Percentiles rank a stretch among this genome's conserved stretches.
These are phyloP conservation scores for Timema podura DNA, from an alignment of 2,888 invertebrate genomes.

Conservation along the genomic window DNA sequence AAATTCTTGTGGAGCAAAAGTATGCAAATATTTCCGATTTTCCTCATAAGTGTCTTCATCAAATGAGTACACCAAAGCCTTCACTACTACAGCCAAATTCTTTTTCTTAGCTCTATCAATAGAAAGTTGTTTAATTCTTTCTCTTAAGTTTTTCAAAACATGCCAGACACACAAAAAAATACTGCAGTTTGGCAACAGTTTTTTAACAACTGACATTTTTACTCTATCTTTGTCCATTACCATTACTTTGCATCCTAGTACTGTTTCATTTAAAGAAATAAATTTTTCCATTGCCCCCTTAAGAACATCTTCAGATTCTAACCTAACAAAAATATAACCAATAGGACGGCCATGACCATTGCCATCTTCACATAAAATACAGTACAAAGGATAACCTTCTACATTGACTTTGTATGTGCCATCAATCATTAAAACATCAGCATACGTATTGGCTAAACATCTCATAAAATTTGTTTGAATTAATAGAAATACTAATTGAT, in stretches of 20 bases:
- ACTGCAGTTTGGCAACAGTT: conserved; percentile 3
- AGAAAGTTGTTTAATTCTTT: not conserved
- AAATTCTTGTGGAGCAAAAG: conserved; percentile 8
- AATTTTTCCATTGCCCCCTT: conserved; percentile 10
- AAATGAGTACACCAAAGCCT: conserved; percentile 4
- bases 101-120: conserved; percentile 3
- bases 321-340: conserved; percentile 18
- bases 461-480: conserved; percentile 20
- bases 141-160: conserved; percentile 16
- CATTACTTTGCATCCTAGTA: conserved; percentile 14
- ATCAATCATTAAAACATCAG: conserved; percentile 20
- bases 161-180: conserved; percentile 7
- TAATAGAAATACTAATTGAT: not conserved
- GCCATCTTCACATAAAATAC: conserved; percentile 18
- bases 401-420: conserved; percentile 22
- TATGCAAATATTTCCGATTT: conserved; percentile 2
- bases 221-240: conserved; percentile 18
- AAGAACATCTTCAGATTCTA: conserved; percentile 13
- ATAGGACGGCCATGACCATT: not conserved
- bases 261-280: not conserved
- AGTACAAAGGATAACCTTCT: conserved; percentile 21
- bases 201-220: conserved; percentile 12
- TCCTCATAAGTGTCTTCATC: conserved; percentile 9
- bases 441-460: conserved; percentile 9
- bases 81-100: not conserved